These are phyloP conservation scores for Platycheirus rosarum DNA, from an alignment of 2,888 invertebrate species.

Conservation along the genomic window DNA sequence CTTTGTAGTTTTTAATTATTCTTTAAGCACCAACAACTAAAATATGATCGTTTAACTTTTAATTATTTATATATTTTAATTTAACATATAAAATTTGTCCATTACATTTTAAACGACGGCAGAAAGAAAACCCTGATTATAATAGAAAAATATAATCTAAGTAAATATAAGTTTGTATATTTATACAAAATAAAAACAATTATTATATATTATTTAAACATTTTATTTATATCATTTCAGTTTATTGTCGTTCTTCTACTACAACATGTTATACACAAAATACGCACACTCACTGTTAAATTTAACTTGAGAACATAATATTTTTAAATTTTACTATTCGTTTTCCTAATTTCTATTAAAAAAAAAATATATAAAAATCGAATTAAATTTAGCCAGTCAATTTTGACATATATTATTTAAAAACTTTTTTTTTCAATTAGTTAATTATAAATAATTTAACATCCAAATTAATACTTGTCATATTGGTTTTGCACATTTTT, in stretches of 20 bases:
- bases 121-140: too few relatives aligned
- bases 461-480: constrained; percentile 66
- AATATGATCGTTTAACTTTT: too few relatives aligned
- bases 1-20: too few relatives aligned
- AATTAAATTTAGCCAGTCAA: constrained; percentile 51
- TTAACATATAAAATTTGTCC: too few relatives aligned
- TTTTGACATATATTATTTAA: constrained; percentile 37
- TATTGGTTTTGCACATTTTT: constrained; percentile 47
- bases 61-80: too few relatives aligned
- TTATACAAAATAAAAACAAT: constrained; percentile 22
- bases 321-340: background rate
- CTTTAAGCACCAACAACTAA: too few relatives aligned
- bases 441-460: constrained; percentile 35
- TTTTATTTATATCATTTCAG: constrained; percentile 72
- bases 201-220: constrained; percentile 61
- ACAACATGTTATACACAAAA: constrained; percentile 55
- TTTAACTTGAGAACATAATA: constrained; percentile 23
- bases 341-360: constrained; percentile 13
- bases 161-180: too few relatives aligned
- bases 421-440: constrained; percentile 3
- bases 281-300: constrained; percentile 68
- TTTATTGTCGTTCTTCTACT: constrained; percentile 57
- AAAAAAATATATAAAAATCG: constrained; percentile 26
- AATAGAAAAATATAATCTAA: too few relatives aligned
- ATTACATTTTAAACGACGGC: too few relatives aligned